Conservation (phyloP, 92 coral and sea anemone species). For the Zoanthus solanderi region DNA sequence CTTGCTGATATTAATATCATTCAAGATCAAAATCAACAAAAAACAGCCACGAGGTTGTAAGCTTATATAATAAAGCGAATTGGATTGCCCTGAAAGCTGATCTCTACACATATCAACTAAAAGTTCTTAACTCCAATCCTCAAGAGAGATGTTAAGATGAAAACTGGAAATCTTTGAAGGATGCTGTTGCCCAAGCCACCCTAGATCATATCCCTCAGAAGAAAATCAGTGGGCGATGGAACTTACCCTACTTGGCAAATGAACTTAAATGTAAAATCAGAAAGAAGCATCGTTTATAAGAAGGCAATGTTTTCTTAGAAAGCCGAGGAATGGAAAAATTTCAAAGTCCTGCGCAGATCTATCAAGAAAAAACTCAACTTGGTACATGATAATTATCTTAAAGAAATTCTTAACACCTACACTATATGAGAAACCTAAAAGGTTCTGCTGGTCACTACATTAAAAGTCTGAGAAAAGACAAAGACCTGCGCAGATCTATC, state of each 20-base stretch:
- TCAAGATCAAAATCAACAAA: slow-evolving; percentile 34
- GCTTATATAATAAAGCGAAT: slow-evolving; percentile 51
- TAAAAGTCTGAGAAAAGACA: no score
- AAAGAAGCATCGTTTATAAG: background rate
- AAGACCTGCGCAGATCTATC: no score
- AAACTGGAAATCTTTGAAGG: slow-evolving; percentile 49
- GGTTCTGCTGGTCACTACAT: no score
- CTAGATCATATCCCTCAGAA: slow-evolving; percentile 40
- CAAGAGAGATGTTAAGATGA: slow-evolving; percentile 28
- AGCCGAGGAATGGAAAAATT: slow-evolving; percentile 17
- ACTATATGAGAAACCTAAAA: no score
- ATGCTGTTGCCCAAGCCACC: slow-evolving; percentile 39
- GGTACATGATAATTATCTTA: background rate
- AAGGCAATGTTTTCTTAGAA: background rate
- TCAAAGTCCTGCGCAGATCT: slow-evolving; percentile 17
- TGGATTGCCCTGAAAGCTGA: slow-evolving; percentile 35
- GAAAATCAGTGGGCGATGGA: slow-evolving; percentile 13
- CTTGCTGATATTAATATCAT: slow-evolving; percentile 36
- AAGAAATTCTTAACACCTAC: background rate
- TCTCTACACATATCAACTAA: slow-evolving; percentile 40
- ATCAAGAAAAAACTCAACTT: background rate
- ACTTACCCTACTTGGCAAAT: background rate
- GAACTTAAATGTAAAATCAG: background rate
- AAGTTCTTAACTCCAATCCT: slow-evolving; percentile 31
- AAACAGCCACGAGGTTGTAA: slow-evolving; percentile 48